phyloP scores from a whole-genome alignment of 2,888 invertebrate genomes.

The Cerastis rubricosa region DNA sequence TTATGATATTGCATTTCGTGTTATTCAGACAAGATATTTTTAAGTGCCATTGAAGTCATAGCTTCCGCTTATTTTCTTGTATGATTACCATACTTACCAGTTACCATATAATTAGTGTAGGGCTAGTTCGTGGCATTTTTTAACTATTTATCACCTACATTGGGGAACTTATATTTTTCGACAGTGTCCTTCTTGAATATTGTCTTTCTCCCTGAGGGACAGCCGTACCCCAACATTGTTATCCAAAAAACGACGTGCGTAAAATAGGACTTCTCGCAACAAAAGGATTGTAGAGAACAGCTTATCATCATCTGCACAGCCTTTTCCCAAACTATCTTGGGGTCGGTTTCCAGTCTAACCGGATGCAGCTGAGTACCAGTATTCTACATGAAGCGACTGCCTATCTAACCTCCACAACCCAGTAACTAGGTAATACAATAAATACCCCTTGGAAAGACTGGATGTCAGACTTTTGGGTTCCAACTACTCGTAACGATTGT shows the following conservation, averaged over 20 bases:
- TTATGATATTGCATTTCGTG: slow-evolving; percentile 10
- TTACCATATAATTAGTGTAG: not conserved
- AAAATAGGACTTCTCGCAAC: not conserved
- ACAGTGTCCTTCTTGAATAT: not conserved
- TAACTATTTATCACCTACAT: not conserved
- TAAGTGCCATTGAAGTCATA: not conserved
- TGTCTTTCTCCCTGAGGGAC: too few species aligned
- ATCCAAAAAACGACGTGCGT: not conserved
- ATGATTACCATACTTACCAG: not conserved
- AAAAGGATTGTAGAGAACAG: slow-evolving; percentile 28
- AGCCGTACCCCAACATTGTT: too few species aligned
- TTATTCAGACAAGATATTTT: not conserved
- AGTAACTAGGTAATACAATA: too few species aligned
- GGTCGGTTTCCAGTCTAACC: too few species aligned
- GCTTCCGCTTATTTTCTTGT: slow-evolving; percentile 6
- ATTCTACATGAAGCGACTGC: too few species aligned
- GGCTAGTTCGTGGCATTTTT: not conserved
- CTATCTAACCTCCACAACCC: too few species aligned
- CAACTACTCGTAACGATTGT: too few species aligned
- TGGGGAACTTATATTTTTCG: not conserved
- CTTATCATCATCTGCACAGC: too few species aligned
- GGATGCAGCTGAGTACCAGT: too few species aligned
- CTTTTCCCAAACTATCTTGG: too few species aligned
- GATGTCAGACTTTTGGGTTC: too few species aligned
- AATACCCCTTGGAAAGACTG: too few species aligned